Conservation (phyloP, 2,888 invertebrate genomes). For the Drosophila antonietae region DNA sequence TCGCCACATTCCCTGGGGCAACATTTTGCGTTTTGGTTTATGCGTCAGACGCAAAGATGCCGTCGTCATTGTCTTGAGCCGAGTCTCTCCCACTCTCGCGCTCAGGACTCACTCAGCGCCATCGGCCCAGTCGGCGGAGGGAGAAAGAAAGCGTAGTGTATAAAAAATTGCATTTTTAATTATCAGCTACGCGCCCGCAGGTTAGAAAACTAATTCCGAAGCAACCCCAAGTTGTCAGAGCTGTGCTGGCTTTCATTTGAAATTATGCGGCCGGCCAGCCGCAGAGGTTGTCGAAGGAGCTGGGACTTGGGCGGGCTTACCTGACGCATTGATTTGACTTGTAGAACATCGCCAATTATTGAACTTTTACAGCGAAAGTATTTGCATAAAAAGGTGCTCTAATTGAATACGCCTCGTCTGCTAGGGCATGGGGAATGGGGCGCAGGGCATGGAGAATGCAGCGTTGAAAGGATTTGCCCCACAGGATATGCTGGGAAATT, state of each 20-base stretch:
- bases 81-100: constrained; percentile 4
- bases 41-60: constrained; percentile 73
- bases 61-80: constrained; percentile 73
- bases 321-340: constrained; percentile 82
- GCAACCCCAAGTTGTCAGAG: constrained; percentile 57
- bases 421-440: not conserved
- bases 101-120: not conserved
- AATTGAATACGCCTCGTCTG: constrained; percentile 67
- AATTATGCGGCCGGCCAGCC: constrained; percentile 32
- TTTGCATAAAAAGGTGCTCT: constrained; percentile 77
- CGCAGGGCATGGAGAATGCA: constrained; percentile 4
- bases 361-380: constrained; percentile 79
- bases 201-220: constrained; percentile 76
- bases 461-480: constrained; percentile 65
- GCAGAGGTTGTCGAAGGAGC: not conserved
- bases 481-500: constrained; percentile 56
- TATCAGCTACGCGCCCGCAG: constrained; percentile 73
- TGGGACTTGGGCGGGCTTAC: constrained; percentile 35
- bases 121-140: constrained; percentile 8
- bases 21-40: constrained; percentile 79
- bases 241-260: constrained; percentile 41
- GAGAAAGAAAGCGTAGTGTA: constrained; percentile 18
- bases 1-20: constrained; percentile 67
- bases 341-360: constrained; percentile 84
- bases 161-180: constrained; percentile 80